Evolutionary conservation across 2,113 vertebrate genomes (phyloP).

Genomic region (Polypterus senegalus): DNA sequence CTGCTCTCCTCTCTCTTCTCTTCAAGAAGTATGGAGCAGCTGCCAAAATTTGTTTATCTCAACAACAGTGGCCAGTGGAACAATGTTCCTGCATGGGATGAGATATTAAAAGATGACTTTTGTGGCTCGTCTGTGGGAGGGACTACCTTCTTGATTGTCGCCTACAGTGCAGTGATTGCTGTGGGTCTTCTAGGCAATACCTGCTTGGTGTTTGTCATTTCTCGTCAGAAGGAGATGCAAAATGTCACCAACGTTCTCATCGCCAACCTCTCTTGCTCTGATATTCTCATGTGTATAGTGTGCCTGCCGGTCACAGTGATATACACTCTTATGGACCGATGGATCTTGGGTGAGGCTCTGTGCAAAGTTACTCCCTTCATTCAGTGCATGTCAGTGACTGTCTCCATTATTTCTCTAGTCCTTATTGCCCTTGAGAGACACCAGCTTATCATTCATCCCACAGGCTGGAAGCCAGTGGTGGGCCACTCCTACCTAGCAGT

Average conservation of each 20-base stretch:
- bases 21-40: slow-evolving; percentile 26
- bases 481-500: slow-evolving; percentile 53
- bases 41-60: slow-evolving; percentile 19
- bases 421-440: slow-evolving; percentile 56
- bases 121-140: slow-evolving; percentile 43
- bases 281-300: slow-evolving; percentile 54
- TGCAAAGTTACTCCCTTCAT: slow-evolving; percentile 55
- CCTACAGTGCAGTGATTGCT: slow-evolving; percentile 48
- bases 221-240: slow-evolving; percentile 45
- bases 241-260: slow-evolving; percentile 61
- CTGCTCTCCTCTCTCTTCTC: not conserved
- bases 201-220: slow-evolving; percentile 50
- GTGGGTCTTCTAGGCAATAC: slow-evolving; percentile 51
- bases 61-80: slow-evolving; percentile 25
- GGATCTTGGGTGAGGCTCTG: slow-evolving; percentile 50
- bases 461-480: slow-evolving; percentile 47
- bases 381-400: slow-evolving; percentile 52
- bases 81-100: slow-evolving; percentile 30
- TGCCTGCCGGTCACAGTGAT: slow-evolving; percentile 55
- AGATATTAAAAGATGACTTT: slow-evolving; percentile 12
- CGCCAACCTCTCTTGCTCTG: slow-evolving; percentile 55
- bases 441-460: slow-evolving; percentile 56
- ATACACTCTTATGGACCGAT: slow-evolving; percentile 59
- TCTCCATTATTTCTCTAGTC: slow-evolving; percentile 51
- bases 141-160: slow-evolving; percentile 47